phyloP scores from a whole-genome alignment of 2,113 vertebrate genomes.

The Castor canadensis region DNA sequence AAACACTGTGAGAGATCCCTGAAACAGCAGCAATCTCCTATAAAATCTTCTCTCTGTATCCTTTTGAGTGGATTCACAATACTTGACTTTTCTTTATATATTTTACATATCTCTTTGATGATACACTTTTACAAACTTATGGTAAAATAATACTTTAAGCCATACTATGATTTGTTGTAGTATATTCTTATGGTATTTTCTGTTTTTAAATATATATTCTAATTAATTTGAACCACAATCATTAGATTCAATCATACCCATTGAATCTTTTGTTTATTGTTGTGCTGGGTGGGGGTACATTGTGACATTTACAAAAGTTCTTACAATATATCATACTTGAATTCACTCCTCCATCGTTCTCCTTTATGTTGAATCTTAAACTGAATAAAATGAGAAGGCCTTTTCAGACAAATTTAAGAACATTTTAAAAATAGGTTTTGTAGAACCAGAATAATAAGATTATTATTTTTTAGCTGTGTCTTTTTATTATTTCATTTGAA shows the following conservation, averaged over 20 bases:
- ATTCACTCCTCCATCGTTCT: too few species aligned
- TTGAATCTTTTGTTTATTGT: too few species aligned
- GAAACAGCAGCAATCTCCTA: slow-evolving; percentile 84
- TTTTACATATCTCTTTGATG: slow-evolving; percentile 17
- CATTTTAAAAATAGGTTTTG: neutral
- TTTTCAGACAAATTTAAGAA: neutral
- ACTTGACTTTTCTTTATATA: neutral
- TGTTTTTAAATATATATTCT: too few species aligned
- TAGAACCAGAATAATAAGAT: neutral
- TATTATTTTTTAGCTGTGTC: neutral
- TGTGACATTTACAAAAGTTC: too few species aligned
- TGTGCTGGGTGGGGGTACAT: too few species aligned
- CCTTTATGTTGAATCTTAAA: slow-evolving; percentile 27
- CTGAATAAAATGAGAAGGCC: neutral
- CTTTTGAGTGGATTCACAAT: slow-evolving; percentile 76
- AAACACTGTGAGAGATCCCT: slow-evolving; percentile 89
- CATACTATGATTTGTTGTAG: neutral
- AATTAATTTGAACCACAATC: neutral
- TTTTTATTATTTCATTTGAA: neutral
- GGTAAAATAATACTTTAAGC: slow-evolving; percentile 16
- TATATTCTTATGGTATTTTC: slow-evolving; percentile 1
- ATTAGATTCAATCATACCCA: neutral
- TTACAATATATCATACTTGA: too few species aligned
- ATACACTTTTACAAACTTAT: neutral
- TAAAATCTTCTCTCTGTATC: slow-evolving; percentile 90